Conservation (phyloP, 2,113 vertebrate species). For the Perognathus longimembris region DNA sequence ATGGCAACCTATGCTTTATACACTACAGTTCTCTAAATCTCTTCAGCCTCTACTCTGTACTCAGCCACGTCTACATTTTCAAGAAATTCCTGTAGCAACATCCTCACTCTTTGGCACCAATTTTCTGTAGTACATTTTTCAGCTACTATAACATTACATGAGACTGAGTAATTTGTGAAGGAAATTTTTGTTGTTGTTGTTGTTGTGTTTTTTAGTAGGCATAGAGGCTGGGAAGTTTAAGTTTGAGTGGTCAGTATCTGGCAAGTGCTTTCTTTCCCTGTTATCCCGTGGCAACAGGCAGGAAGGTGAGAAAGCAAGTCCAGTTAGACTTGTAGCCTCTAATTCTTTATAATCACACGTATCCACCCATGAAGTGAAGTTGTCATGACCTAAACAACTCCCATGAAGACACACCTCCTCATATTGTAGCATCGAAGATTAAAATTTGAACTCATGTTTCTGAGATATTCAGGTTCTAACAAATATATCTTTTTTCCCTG, state of each 20-base stretch:
- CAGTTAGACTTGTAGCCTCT: not conserved
- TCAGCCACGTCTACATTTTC: not conserved
- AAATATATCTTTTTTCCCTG: not conserved
- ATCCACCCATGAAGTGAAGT: not conserved
- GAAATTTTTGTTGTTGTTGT: too few relatives aligned
- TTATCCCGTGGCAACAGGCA: too few relatives aligned
- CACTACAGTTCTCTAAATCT: not conserved
- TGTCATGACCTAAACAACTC: not conserved
- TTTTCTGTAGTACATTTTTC: not conserved
- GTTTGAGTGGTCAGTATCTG: not conserved
- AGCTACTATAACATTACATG: not conserved
- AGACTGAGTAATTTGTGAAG: not conserved
- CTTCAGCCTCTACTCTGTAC: not conserved
- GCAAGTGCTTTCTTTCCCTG: not conserved
- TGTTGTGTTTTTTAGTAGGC: too few relatives aligned
- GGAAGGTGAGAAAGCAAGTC: not conserved
- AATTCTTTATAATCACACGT: not conserved
- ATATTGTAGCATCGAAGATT: not conserved
- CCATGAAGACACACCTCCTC: not conserved
- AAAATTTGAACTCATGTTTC: not conserved
- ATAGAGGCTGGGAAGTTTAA: not conserved
- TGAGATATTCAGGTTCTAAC: not conserved
- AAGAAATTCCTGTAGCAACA: not conserved
- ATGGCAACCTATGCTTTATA: not conserved
- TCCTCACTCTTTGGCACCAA: not conserved